Evolutionary conservation across 1,140 invertebrate species (phyloP).

Genomic region (Zaprionus kolodkinae): DNA sequence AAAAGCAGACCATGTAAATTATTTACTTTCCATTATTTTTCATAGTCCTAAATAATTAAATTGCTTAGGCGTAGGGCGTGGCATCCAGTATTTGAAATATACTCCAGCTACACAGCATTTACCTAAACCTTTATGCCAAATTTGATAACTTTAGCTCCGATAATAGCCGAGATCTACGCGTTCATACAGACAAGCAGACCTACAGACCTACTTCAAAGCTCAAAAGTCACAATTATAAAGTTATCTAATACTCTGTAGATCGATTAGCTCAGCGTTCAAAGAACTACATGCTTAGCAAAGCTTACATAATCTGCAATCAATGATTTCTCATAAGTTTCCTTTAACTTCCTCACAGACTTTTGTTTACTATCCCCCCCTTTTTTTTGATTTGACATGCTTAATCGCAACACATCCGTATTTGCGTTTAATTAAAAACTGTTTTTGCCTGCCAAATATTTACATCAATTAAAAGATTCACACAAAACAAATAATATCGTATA

Average conservation of each 20-base stretch:
- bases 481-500: conserved; percentile 1
- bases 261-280: too few species aligned
- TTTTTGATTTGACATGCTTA: conserved; percentile 47
- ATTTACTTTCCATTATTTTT: not conserved
- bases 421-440: conserved; percentile 76
- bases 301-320: too few species aligned
- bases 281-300: too few species aligned
- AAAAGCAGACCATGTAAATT: not conserved
- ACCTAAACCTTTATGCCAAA: not conserved
- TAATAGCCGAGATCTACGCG: not conserved
- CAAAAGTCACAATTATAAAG: too few species aligned
- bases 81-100: not conserved
- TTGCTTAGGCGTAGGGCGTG: not conserved
- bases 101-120: not conserved
- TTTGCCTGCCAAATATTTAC: conserved; percentile 68
- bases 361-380: not conserved
- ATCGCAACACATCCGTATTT: conserved; percentile 55
- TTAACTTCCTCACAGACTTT: not conserved
- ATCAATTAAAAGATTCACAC: conserved; percentile 50
- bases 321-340: not conserved
- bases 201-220: too few species aligned
- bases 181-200: not conserved
- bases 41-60: too few species aligned
- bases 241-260: not conserved
- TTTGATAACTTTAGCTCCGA: not conserved